Percentiles rank a stretch among this genome's conserved stretches.
phyloP scores from a whole-genome alignment of 2,888 invertebrate genomes.

The Tridacna crocea region DNA sequence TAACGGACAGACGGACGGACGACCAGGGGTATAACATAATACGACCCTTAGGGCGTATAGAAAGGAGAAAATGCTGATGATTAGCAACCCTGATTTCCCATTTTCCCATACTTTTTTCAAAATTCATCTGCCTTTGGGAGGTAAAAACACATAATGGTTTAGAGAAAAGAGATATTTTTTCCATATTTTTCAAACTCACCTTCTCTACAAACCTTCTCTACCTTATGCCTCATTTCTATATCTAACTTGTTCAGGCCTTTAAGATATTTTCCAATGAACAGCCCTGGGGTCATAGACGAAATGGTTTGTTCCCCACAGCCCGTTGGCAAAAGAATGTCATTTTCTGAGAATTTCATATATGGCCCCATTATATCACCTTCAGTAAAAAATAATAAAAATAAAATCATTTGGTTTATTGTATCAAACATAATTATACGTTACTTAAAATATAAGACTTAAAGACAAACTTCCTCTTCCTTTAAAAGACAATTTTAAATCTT shows the following conservation, averaged over 20 bases:
- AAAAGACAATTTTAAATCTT: too few species aligned
- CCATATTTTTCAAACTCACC: conserved; percentile 83
- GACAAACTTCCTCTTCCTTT: too few species aligned
- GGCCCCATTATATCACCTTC: conserved; percentile 83
- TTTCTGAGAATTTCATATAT: conserved; percentile 85
- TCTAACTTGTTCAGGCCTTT: conserved; percentile 86
- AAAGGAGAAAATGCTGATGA: neutral
- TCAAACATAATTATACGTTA: too few species aligned
- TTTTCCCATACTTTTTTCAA: neutral
- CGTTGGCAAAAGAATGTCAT: conserved; percentile 87
- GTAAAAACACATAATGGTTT: neutral
- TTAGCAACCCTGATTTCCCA: neutral
- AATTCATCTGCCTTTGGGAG: neutral
- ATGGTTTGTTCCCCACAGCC: conserved; percentile 94
- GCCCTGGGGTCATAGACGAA: conserved; percentile 90
- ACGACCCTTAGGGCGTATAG: too few species aligned
- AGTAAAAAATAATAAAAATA: neutral
- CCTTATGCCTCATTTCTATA: conserved; percentile 86
- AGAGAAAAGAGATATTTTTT: neutral
- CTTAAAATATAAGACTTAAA: too few species aligned
- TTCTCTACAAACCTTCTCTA: conserved; percentile 86
- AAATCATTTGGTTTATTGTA: neutral
- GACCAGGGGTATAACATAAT: too few species aligned
- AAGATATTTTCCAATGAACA: conserved; percentile 88
- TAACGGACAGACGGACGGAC: too few species aligned